phyloP scores from a whole-genome alignment of 2,888 invertebrate species.

The Drosophila pullipes region DNA sequence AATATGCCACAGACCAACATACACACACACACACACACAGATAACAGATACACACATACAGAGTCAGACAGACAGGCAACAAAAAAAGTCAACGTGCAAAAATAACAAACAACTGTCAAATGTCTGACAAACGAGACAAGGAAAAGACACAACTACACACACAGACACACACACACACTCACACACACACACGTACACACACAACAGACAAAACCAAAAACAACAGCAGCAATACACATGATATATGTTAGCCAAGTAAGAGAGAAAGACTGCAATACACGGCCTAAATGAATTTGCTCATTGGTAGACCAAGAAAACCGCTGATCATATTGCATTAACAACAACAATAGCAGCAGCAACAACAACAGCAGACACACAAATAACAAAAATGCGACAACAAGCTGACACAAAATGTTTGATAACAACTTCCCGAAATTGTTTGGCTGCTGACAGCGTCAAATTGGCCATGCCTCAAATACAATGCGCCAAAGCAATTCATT shows the following conservation, averaged over 20 bases:
- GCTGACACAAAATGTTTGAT: slow-evolving; percentile 62
- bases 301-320: slow-evolving; percentile 34
- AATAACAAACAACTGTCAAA: slow-evolving; percentile 82
- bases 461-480: slow-evolving; percentile 44
- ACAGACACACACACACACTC: slow-evolving; percentile 2
- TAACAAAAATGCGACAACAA: slow-evolving; percentile 37
- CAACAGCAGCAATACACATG: slow-evolving; percentile 36
- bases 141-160: slow-evolving; percentile 74
- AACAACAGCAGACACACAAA: slow-evolving; percentile 9
- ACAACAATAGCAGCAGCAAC: slow-evolving; percentile 25
- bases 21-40: slow-evolving; percentile 39
- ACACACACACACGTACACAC: no score
- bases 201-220: slow-evolving; percentile 24
- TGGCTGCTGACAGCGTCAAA: slow-evolving; percentile 35
- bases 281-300: slow-evolving; percentile 62
- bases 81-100: slow-evolving; percentile 78
- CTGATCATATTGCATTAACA: slow-evolving; percentile 52
- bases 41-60: slow-evolving; percentile 13
- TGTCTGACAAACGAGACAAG: slow-evolving; percentile 83
- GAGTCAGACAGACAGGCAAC: slow-evolving; percentile 37
- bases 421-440: slow-evolving; percentile 73
- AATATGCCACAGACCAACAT: slow-evolving; percentile 69
- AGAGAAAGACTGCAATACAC: slow-evolving; percentile 34
- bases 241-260: slow-evolving; percentile 34
- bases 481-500: slow-evolving; percentile 38